These are phyloP conservation scores for Branchellion lobata DNA, from an alignment of 2,888 invertebrate species.

Conservation along the genomic window DNA sequence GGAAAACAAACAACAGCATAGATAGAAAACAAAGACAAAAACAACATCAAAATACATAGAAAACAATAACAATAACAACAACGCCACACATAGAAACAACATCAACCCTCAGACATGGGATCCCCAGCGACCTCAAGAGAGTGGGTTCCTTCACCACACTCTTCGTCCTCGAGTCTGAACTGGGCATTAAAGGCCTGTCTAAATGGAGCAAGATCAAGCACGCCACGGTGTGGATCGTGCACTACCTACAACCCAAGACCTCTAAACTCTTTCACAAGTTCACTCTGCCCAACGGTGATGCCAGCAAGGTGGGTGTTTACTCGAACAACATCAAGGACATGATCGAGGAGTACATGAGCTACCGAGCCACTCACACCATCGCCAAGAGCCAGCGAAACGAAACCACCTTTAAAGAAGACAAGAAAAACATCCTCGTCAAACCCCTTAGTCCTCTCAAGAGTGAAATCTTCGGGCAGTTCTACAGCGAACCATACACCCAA, in stretches of 20 bases:
- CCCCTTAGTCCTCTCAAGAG: conserved; percentile 37
- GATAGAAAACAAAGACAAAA: too few relatives aligned
- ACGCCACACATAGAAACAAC: too few relatives aligned
- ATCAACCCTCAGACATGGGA: too few relatives aligned
- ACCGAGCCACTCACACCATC: background rate
- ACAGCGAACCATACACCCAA: conserved; percentile 53
- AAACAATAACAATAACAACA: too few relatives aligned
- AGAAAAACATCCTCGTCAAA: conserved; percentile 6
- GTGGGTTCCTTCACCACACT: conserved; percentile 76
- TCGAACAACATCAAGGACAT: conserved; percentile 45
- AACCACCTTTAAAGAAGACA: conserved; percentile 11
- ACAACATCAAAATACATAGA: too few relatives aligned
- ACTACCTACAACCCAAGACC: background rate
- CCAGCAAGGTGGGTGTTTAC: conserved; percentile 34
- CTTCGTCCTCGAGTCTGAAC: conserved; percentile 64
- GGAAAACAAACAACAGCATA: too few relatives aligned
- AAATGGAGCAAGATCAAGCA: conserved; percentile 40
- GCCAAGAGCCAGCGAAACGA: conserved; percentile 34
- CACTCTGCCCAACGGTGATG: conserved; percentile 15
- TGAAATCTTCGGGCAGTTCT: conserved; percentile 55
- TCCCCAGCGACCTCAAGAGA: conserved; percentile 75
- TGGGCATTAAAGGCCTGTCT: conserved; percentile 41
- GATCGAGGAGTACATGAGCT: conserved; percentile 40
- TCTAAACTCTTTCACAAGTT: background rate
- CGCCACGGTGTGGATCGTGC: conserved; percentile 42